Conservation (phyloP, 2,113 vertebrate species). For the Ptychochromis oligacanthus region DNA sequence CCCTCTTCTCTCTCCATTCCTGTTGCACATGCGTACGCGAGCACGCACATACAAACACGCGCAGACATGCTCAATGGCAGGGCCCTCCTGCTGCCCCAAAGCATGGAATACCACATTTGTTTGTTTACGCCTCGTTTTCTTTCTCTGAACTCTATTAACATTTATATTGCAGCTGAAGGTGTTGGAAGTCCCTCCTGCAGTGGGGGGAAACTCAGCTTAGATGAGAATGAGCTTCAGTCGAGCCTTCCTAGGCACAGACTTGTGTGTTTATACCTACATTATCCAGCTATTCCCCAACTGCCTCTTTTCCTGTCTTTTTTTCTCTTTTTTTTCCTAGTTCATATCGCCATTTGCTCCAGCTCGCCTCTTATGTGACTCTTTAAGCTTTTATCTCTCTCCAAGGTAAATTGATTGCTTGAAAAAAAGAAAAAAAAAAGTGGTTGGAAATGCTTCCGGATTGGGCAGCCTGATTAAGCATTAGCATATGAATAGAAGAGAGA, state of each 20-base stretch:
- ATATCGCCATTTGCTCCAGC: slow-evolving; percentile 74
- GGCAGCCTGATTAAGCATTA: slow-evolving; percentile 74
- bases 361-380: slow-evolving; percentile 77
- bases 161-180: slow-evolving; percentile 84
- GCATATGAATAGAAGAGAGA: slow-evolving; percentile 74
- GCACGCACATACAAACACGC: slow-evolving; percentile 33
- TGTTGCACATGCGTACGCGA: slow-evolving; percentile 42
- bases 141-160: slow-evolving; percentile 84
- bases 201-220: slow-evolving; percentile 66
- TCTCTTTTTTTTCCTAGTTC: slow-evolving; percentile 56
- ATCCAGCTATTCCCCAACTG: slow-evolving; percentile 74
- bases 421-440: slow-evolving; percentile 39
- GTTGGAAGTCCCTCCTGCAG: slow-evolving; percentile 79
- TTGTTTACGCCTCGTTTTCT: slow-evolving; percentile 81
- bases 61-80: slow-evolving; percentile 60
- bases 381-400: slow-evolving; percentile 79
- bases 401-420: slow-evolving; percentile 79
- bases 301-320: slow-evolving; percentile 63
- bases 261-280: slow-evolving; percentile 76
- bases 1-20: slow-evolving; percentile 35
- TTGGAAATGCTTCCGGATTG: slow-evolving; percentile 69
- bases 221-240: slow-evolving; percentile 77
- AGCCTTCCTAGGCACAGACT: slow-evolving; percentile 71
- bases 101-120: slow-evolving; percentile 79
- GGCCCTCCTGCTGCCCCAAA: slow-evolving; percentile 73